Evolutionary conservation across 2,797 vertebrate species (phyloP).

Genomic region (Scolopax bukidnonensis): DNA sequence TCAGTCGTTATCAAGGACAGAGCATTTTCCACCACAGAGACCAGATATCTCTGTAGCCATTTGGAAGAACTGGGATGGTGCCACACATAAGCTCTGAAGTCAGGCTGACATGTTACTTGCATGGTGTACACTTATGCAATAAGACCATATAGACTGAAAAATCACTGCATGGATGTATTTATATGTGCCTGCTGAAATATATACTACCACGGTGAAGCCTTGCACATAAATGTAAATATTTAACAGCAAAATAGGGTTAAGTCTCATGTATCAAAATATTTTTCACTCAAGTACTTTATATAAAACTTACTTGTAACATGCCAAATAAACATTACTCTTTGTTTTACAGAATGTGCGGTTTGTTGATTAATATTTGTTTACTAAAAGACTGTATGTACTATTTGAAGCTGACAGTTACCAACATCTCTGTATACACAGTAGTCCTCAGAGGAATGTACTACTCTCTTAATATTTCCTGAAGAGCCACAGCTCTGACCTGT

Average conservation of each 20-base stretch:
- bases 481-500: neutral
- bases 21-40: neutral
- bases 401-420: conserved; percentile 1
- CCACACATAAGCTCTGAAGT: neutral
- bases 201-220: neutral
- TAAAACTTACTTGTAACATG: neutral
- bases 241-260: neutral
- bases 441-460: neutral
- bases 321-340: neutral
- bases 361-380: neutral
- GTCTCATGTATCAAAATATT: neutral
- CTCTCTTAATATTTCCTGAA: neutral
- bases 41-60: neutral
- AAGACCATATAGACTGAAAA: neutral
- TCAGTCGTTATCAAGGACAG: accelerated
- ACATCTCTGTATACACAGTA: neutral
- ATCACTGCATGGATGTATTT: conserved; percentile 33
- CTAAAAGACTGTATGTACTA: neutral
- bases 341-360: neutral
- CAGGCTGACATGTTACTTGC: neutral
- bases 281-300: neutral
- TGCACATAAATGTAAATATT: conserved; percentile 32
- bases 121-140: neutral
- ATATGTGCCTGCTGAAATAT: neutral
- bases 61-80: neutral